These are phyloP conservation scores for Psettodes erumei DNA, from an alignment of 2,113 vertebrate species.

Conservation along the genomic window DNA sequence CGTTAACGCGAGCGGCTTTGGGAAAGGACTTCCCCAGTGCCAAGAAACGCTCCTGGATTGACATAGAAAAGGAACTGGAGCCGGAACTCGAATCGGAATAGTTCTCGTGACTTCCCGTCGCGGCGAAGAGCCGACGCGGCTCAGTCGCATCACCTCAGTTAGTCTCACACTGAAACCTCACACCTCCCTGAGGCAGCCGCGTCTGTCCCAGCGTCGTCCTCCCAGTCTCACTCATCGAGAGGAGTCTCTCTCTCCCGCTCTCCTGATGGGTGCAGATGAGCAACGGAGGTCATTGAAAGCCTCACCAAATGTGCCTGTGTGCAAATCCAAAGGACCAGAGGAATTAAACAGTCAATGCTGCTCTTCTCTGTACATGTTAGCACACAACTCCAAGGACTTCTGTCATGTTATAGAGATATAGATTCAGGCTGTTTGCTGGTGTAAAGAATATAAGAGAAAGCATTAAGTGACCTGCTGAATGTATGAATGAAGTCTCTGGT, in stretches of 20 bases:
- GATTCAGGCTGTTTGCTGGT: slow-evolving; percentile 5
- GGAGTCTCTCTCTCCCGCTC: not conserved
- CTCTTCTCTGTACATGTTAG: slow-evolving; percentile 5
- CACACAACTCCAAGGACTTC: slow-evolving; percentile 23
- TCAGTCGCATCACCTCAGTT: slow-evolving; percentile 11
- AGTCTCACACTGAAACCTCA: slow-evolving; percentile 32
- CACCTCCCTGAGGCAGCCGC: not conserved
- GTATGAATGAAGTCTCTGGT: slow-evolving; percentile 28
- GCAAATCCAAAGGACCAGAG: slow-evolving; percentile 30
- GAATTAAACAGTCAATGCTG: slow-evolving; percentile 15
- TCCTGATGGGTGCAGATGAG: not conserved
- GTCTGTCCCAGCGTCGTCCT: not conserved
- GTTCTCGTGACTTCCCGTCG: not conserved
- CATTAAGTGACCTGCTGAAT: slow-evolving; percentile 72
- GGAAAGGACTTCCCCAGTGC: slow-evolving; percentile 79
- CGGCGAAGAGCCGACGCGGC: not conserved
- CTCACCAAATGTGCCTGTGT: slow-evolving; percentile 48
- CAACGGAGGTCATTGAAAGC: not conserved
- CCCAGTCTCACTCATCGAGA: not conserved
- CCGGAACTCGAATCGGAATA: slow-evolving; percentile 51
- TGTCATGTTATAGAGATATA: not conserved
- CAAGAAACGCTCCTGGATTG: slow-evolving; percentile 77
- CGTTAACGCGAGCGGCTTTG: slow-evolving; percentile 64
- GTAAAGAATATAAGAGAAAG: slow-evolving; percentile 13
- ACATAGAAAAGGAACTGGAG: slow-evolving; percentile 72